These are phyloP conservation scores for Lasioglossum morio DNA, from an alignment of 2,888 invertebrate species.

Conservation along the genomic window DNA sequence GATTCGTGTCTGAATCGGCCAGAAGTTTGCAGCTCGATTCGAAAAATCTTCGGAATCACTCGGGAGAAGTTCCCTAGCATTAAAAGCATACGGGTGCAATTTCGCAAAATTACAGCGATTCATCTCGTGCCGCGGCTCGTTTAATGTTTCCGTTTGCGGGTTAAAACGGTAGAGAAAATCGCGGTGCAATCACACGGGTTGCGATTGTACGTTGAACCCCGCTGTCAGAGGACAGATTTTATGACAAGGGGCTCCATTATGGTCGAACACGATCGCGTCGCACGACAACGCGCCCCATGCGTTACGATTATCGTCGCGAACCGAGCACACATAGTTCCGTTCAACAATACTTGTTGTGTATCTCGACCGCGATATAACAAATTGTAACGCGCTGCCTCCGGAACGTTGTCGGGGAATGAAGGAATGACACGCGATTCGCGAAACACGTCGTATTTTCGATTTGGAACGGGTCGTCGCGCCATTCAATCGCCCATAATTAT, in stretches of 20 bases:
- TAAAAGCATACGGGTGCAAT: background rate
- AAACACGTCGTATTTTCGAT: background rate
- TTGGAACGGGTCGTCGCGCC: background rate
- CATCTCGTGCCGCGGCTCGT: background rate
- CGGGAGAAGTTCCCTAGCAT: background rate
- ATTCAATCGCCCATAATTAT: background rate
- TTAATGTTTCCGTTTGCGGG: background rate
- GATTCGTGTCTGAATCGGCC: too few relatives aligned
- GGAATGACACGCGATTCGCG: background rate
- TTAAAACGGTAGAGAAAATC: constrained; percentile 1
- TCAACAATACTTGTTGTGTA: background rate
- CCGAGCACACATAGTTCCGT: background rate
- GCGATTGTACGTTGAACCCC: constrained; percentile 10
- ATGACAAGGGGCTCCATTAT: constrained; percentile 8
- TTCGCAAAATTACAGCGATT: background rate
- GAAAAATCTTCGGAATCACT: background rate
- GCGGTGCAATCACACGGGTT: background rate
- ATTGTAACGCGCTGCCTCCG: background rate
- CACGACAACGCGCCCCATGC: constrained; percentile 1
- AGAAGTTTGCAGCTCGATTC: background rate
- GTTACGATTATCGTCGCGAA: constrained; percentile 1
- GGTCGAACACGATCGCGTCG: constrained; percentile 4
- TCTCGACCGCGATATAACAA: background rate
- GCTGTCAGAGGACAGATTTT: background rate
- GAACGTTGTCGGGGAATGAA: background rate